A percentile compares a stretch with the other conserved stretches of the same genome.
phyloP scores from a whole-genome alignment of 2,888 invertebrate genomes.

The Aphidoletes aphidimyza region DNA sequence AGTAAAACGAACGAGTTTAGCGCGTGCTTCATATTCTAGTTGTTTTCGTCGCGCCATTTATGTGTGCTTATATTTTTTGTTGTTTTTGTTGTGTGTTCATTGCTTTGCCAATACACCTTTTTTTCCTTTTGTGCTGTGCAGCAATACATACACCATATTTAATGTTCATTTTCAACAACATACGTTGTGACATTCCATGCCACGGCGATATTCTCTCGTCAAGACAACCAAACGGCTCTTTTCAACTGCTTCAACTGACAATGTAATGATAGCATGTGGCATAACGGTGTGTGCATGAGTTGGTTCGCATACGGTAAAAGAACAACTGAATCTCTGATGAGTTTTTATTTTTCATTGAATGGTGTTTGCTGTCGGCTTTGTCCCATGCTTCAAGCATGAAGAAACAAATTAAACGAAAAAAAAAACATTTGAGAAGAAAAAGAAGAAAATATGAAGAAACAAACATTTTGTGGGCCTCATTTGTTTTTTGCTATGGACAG shows the following conservation, averaged over 20 bases:
- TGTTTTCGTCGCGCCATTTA: no score
- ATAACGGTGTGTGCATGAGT: not conserved
- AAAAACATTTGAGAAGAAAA: not conserved
- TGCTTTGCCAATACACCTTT: not conserved
- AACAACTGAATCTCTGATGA: not conserved
- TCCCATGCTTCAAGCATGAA: no score
- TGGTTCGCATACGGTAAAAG: not conserved
- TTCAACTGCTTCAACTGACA: not conserved
- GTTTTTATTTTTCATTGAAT: not conserved
- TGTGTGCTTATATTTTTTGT: no score
- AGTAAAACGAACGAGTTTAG: conserved; percentile 6
- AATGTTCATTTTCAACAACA: not conserved
- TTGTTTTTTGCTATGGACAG: not conserved
- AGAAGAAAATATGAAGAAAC: not conserved
- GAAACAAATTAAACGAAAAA: no score
- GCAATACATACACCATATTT: conserved; percentile 11
- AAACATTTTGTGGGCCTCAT: conserved; percentile 6
- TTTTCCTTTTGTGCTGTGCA: not conserved
- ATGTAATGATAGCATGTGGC: conserved; percentile 40
- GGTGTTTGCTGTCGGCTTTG: not conserved
- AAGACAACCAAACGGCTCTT: not conserved
- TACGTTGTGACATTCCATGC: not conserved
- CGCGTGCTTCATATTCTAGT: conserved; percentile 23
- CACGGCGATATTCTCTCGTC: no score
- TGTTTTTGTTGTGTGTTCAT: no score